Base-by-base conservation (phyloP, 1,140 invertebrate species). In the Dryas iulia region DNA sequence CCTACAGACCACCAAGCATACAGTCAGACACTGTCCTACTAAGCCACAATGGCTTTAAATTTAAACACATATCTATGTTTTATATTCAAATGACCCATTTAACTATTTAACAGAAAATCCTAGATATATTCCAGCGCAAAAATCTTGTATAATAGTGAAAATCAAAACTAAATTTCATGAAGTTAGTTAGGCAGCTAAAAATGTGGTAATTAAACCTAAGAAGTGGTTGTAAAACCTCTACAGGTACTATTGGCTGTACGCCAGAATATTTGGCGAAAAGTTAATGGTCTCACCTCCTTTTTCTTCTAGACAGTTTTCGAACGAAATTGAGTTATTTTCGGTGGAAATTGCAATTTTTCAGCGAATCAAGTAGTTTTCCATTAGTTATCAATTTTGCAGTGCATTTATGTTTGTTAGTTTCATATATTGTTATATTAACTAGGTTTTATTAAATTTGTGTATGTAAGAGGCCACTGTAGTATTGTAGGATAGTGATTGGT, bases 211-310 rank as follows among this genome's bases (percentile, higher is more conserved):
- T 66, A 66, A 66, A 39, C 33, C 31, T 53, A 47, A 66, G 59
- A 58, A 35, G 25, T 18, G 56, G 21, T 28, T 53, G 59, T 52
- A 62, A 63, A 62, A 69, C 33, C 24, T 58, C 53, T 58, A 61
- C 66, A 69, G 66, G 66, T 69, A 69, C 39, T 57, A 21, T 58
- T 69, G 66, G 66, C 59, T 5, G 3, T 1, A 14, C 14, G 59
- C 66, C 66, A 69, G 54, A 23, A 18, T 33, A 57, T 69, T 56
- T 47, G 53, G 53, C 66, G 59, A 69, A 69, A 57, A 31, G 59
- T 58, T 62, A 62, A 58, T 21, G 24, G 26, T 58, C 59, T 24
- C 66, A 39, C 58, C 39, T 61, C 35, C 52, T 54, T 67, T 69
- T 69, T 31, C 59, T 69, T 69, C 39, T 10, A 47, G 18, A 18